Evolutionary conservation across 2,888 invertebrate species (phyloP).

Genomic region (Cheiracanthium punctorium): DNA sequence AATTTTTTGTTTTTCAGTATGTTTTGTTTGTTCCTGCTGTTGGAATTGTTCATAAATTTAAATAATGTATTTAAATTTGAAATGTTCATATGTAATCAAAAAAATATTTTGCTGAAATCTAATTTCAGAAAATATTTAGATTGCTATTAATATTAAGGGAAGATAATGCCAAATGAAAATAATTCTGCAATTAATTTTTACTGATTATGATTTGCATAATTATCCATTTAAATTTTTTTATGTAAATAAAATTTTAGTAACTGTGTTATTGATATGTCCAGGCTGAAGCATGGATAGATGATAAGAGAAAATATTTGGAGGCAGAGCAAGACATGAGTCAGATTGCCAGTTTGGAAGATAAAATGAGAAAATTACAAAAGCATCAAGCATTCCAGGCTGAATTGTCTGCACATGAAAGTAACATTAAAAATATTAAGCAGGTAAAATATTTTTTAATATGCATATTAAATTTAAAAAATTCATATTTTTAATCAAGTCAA

Average conservation of each 20-base stretch:
- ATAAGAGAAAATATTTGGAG: conserved; percentile 90
- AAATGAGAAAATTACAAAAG: conserved; percentile 94
- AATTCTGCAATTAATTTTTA: not conserved
- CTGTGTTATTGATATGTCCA: too few species aligned
- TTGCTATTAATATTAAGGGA: too few species aligned
- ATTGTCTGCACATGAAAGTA: conserved; percentile 88
- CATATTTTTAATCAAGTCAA: too few species aligned
- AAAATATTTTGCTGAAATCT: too few species aligned
- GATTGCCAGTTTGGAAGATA: conserved; percentile 89
- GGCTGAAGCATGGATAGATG: conserved; percentile 92
- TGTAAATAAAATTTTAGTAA: too few species aligned
- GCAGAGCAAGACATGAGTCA: conserved; percentile 86
- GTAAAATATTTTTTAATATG: conserved; percentile 4
- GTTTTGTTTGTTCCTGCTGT: too few species aligned
- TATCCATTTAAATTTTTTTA: not conserved
- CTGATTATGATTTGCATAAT: not conserved
- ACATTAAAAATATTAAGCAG: conserved; percentile 86
- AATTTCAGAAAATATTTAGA: too few species aligned
- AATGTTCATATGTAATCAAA: too few species aligned
- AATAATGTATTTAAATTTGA: too few species aligned
- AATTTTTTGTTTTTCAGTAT: too few species aligned
- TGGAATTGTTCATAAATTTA: too few species aligned
- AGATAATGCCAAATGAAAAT: not conserved
- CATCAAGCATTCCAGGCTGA: conserved; percentile 97
- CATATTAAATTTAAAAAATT: too few species aligned